Percentiles rank a stretch among this genome's conserved stretches.
phyloP scores from a whole-genome alignment of 2,888 invertebrate genomes.

The Zootermopsis nevadensis region DNA sequence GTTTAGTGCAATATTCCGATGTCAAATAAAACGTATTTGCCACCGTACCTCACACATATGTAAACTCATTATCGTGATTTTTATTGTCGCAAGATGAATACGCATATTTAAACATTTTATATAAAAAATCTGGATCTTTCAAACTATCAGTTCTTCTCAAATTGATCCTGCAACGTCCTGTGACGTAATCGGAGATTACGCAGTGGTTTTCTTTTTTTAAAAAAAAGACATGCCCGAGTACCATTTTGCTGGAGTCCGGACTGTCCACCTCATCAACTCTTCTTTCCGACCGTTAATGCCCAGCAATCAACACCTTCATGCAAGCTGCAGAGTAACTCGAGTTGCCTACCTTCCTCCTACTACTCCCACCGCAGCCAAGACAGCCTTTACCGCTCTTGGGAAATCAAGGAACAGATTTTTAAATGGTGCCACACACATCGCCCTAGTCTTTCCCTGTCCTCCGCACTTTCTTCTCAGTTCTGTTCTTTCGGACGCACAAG shows the following conservation, averaged over 20 bases:
- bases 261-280: constrained; percentile 13
- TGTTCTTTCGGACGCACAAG: not conserved
- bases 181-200: too few species aligned
- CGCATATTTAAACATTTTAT: too few species aligned
- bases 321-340: not conserved
- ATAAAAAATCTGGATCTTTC: too few species aligned
- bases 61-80: too few species aligned
- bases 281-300: not conserved
- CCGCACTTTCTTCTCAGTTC: not conserved
- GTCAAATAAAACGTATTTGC: too few species aligned
- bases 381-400: constrained; percentile 6
- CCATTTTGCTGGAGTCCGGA: not conserved
- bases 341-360: not conserved
- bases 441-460: not conserved
- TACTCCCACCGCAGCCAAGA: not conserved
- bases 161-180: too few species aligned
- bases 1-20: too few species aligned
- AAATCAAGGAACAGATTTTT: constrained; percentile 36
- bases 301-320: constrained; percentile 24
- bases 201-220: too few species aligned
- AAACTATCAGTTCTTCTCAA: not conserved
- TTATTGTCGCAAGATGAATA: too few species aligned
- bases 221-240: too few species aligned
- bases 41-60: too few species aligned
- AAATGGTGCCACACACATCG: constrained; percentile 9